phyloP scores from a whole-genome alignment of 2,113 vertebrate species.

The Peromyscus polionotus region DNA sequence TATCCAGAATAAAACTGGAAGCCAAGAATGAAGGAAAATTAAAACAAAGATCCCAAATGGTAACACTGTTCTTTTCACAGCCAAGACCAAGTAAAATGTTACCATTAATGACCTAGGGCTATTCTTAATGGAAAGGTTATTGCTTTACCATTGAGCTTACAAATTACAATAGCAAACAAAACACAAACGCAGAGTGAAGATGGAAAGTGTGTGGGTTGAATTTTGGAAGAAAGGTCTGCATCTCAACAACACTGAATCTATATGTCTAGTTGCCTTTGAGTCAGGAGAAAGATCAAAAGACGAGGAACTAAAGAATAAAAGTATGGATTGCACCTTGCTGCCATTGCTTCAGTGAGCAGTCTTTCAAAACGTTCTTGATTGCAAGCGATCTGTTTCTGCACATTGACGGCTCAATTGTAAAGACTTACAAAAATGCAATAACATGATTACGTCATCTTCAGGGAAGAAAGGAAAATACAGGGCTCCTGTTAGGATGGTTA shows the following conservation, averaged over 20 bases:
- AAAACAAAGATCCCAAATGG: conserved; percentile 45
- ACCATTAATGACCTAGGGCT: conserved; percentile 44
- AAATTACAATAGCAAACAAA: conserved; percentile 60
- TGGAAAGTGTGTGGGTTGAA: conserved; percentile 18
- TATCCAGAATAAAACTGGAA: conserved; percentile 43
- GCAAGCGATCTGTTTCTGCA: conserved; percentile 8
- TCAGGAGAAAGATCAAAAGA: conserved; percentile 54
- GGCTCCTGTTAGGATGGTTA: background rate
- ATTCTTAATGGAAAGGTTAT: conserved; percentile 58
- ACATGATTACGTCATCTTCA: conserved; percentile 21
- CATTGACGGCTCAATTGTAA: conserved; percentile 17
- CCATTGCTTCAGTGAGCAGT: conserved; percentile 2
- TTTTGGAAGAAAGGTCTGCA: conserved; percentile 27
- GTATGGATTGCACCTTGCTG: background rate
- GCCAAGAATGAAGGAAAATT: conserved; percentile 37
- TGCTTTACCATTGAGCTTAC: conserved; percentile 56
- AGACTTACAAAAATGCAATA: conserved; percentile 4
- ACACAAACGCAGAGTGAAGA: conserved; percentile 55
- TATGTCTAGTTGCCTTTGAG: conserved; percentile 19
- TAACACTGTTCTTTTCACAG: conserved; percentile 51
- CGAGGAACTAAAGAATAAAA: conserved; percentile 16
- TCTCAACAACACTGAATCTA: background rate
- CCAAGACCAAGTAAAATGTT: conserved; percentile 33
- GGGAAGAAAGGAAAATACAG: background rate
- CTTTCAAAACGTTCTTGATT: conserved; percentile 48